phyloP scores from a whole-genome alignment of 2,797 vertebrate species.

The Phalanger gymnotis region DNA sequence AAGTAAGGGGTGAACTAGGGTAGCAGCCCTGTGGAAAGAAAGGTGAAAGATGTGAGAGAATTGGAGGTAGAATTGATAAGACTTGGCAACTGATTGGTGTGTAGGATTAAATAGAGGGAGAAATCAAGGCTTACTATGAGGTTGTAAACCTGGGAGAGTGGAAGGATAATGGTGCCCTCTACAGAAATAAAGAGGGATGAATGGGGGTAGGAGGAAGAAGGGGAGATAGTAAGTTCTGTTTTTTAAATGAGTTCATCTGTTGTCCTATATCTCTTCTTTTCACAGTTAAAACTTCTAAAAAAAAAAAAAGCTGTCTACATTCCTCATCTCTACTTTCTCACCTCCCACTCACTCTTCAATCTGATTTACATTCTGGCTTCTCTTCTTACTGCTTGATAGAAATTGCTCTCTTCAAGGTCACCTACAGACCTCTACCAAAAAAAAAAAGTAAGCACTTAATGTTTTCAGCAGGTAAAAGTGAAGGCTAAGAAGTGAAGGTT shows the following conservation, averaged over 20 bases:
- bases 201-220: not conserved
- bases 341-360: not conserved
- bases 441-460: not conserved
- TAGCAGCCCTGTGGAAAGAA: not conserved
- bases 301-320: not conserved
- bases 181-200: not conserved
- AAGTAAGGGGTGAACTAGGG: not conserved
- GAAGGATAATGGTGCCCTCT: not conserved
- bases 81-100: not conserved
- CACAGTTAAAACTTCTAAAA: not conserved
- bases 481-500: no score
- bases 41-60: not conserved
- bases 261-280: not conserved
- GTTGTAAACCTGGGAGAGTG: not conserved
- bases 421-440: not conserved
- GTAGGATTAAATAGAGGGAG: not conserved
- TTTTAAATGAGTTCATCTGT: not conserved
- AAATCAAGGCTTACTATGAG: not conserved
- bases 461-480: no score
- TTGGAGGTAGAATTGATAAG: not conserved
- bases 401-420: not conserved
- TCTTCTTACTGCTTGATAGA: not conserved
- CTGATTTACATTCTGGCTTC: not conserved
- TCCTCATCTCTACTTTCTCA: not conserved
- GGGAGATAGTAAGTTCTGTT: not conserved